Evolutionary conservation across 2,888 invertebrate species (phyloP).

Genomic region (Dryadula phaetusa): DNA sequence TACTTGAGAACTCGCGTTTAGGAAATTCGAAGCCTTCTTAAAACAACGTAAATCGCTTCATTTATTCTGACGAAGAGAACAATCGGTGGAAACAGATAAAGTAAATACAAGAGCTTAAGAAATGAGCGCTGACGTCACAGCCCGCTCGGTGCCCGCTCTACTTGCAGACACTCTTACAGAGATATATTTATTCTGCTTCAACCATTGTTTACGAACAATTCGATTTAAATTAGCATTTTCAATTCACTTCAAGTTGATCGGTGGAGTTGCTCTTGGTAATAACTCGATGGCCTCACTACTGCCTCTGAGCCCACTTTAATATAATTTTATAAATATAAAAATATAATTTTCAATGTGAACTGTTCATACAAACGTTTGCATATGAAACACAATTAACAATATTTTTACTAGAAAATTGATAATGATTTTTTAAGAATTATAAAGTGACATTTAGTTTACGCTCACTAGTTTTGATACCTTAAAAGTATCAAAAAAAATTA

Average conservation of each 20-base stretch:
- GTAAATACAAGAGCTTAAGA: conserved; percentile 19
- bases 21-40: background rate
- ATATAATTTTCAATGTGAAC: too few species aligned
- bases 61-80: conserved; percentile 17
- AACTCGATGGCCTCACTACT: too few species aligned
- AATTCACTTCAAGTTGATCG: background rate
- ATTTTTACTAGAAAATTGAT: too few species aligned
- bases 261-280: background rate
- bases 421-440: too few species aligned
- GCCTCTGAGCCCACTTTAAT: too few species aligned
- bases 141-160: background rate
- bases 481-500: too few species aligned
- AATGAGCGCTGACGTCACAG: background rate
- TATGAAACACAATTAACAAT: too few species aligned
- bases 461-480: too few species aligned
- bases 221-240: conserved; percentile 14
- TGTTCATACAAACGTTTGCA: too few species aligned
- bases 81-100: conserved; percentile 12
- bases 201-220: conserved; percentile 11
- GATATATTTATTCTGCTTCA: conserved; percentile 6
- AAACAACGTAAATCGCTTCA: conserved; percentile 20
- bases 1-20: background rate
- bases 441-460: too few species aligned
- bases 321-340: too few species aligned
- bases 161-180: conserved; percentile 2